Evolutionary conservation across 2,113 vertebrate species (phyloP), one percentile per base, ranked within the genome.

Genomic region (Polyodon spathula): DNA sequence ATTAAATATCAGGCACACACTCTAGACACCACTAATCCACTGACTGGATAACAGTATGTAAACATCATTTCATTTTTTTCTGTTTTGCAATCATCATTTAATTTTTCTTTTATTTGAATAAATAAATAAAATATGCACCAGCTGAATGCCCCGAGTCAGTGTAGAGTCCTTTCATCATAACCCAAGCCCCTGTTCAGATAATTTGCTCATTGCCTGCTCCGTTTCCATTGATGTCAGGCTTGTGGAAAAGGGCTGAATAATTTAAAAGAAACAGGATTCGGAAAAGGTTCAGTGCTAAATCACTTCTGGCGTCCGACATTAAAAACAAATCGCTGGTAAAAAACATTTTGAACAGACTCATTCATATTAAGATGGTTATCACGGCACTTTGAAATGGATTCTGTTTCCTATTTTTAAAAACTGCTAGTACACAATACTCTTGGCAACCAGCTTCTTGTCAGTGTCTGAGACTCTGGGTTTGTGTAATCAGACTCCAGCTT

Each of bases 241-340:
- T 11, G 12, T 46, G n/a, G 51, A 55, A 54, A 2, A 56, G 44
- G 41, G 42, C 12, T 14, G 15, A 54, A 65, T 65, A 42, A 65
- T 65, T 60, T 53, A 60, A 10, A 4, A 38, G 41, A 16, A 40
- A 17, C 6, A 48, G 16, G 43, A 51, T 51, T 56, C 14, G 11
- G 12, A 38, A 51, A 40, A 56, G 5, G 16, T 10, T 39, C 37
- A 6, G 1, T 8, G 8, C 40, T 42, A 66, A 56, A 51, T 15
- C n/a, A 43, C 64, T 61, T 41, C 52, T 41, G 11, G 52, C 10
- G 9, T 27, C 37, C 37, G 27, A 41, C 10, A 8, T 40, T 48
- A 46, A n/a, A 55, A 43, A 53, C 56, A 51, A 59, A 55, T 46
- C 50, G 17, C 50, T 54, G 15, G 27, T 8, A 38, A 15, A 46